Evolutionary conservation across 2,797 vertebrate species (phyloP).

Genomic region (Oreonectes daqikongensis): DNA sequence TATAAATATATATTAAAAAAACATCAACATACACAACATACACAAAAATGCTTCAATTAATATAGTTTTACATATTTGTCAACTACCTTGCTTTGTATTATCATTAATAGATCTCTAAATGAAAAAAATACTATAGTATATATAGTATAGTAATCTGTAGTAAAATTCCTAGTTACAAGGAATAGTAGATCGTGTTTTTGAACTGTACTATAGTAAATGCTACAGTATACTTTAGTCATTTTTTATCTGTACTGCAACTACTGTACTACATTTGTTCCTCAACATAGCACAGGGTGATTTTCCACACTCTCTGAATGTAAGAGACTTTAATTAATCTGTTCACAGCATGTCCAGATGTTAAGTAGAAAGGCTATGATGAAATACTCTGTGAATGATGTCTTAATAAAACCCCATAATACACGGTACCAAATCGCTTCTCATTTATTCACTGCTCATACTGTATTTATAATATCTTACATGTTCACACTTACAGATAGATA

Average conservation of each 20-base stretch:
- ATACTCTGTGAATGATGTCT: constrained; percentile 41
- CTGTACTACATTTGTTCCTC: background rate
- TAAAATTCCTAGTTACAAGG: no score
- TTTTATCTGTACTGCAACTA: no score
- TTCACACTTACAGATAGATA: constrained; percentile 2
- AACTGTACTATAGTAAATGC: no score
- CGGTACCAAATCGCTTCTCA: constrained; percentile 9
- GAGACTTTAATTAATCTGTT: constrained; percentile 45
- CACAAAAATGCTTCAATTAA: no score
- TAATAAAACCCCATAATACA: constrained; percentile 38
- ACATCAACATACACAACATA: no score
- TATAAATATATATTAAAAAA: no score
- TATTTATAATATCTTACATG: background rate
- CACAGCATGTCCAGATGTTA: constrained; percentile 50
- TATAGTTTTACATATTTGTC: no score
- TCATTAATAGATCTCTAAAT: no score
- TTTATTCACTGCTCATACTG: constrained; percentile 6
- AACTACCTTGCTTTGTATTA: background rate
- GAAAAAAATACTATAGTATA: no score
- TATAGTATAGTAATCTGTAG: no score
- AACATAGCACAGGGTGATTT: background rate
- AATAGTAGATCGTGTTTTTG: no score
- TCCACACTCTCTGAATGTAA: constrained; percentile 20
- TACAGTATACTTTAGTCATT: no score
- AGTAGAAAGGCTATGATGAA: constrained; percentile 27